Percentiles rank a stretch among this genome's conserved stretches.
These are phyloP conservation scores for Drosophila fulvimacula DNA, from an alignment of 2,888 invertebrate species.

Conservation along the genomic window DNA sequence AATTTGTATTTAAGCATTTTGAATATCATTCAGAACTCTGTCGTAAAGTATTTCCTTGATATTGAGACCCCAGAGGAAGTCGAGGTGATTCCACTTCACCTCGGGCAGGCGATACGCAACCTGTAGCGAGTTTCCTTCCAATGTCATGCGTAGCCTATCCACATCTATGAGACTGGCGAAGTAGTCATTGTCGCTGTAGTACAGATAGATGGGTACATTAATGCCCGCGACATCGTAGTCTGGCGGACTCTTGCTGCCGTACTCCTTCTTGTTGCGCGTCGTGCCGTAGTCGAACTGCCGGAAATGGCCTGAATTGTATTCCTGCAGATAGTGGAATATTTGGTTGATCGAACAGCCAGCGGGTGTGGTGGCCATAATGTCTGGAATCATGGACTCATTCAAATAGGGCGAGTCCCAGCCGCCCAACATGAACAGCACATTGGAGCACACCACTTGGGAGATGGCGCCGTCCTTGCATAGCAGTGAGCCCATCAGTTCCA, in stretches of 20 bases:
- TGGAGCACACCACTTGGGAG: slow-evolving; percentile 61
- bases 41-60: slow-evolving; percentile 71
- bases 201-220: slow-evolving; percentile 70
- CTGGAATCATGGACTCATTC: slow-evolving; percentile 70
- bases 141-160: slow-evolving; percentile 58
- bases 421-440: slow-evolving; percentile 64
- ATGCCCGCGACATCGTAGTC: slow-evolving; percentile 61
- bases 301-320: slow-evolving; percentile 71
- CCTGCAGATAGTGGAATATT: slow-evolving; percentile 74
- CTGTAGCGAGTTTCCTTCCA: slow-evolving; percentile 48
- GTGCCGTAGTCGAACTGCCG: slow-evolving; percentile 74
- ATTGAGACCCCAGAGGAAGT: slow-evolving; percentile 75
- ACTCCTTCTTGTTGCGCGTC: slow-evolving; percentile 61
- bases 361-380: slow-evolving; percentile 77
- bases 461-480: slow-evolving; percentile 58
- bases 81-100: slow-evolving; percentile 75
- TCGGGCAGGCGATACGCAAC: slow-evolving; percentile 73
- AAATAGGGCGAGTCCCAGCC: slow-evolving; percentile 74
- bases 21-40: slow-evolving; percentile 63
- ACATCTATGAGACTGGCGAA: slow-evolving; percentile 77
- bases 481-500: slow-evolving; percentile 68
- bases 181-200: slow-evolving; percentile 80
- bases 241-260: slow-evolving; percentile 61
- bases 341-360: slow-evolving; percentile 78
- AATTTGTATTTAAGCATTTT: slow-evolving; percentile 50